These are phyloP conservation scores for Dolichopus griseipennis DNA, from an alignment of 2,888 invertebrate species.

Conservation along the genomic window DNA sequence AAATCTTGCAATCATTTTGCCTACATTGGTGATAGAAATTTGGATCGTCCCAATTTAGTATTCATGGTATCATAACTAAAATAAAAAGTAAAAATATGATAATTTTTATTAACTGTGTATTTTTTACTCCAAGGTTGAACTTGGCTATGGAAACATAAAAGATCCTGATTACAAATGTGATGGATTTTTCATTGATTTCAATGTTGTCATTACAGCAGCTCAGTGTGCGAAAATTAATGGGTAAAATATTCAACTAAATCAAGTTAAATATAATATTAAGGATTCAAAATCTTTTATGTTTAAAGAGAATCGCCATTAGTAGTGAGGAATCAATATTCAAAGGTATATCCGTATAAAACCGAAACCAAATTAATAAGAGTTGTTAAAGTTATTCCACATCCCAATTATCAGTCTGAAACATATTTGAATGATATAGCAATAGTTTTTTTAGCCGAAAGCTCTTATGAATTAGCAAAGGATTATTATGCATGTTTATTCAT, in stretches of 20 bases:
- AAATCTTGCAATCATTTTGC: too few species aligned
- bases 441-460: neutral
- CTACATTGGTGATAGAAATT: too few species aligned
- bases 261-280: too few species aligned
- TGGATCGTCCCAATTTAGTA: too few species aligned
- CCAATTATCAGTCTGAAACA: conserved; percentile 14
- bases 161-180: conserved; percentile 18
- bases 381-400: conserved; percentile 18
- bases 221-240: conserved; percentile 22
- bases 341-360: conserved; percentile 16
- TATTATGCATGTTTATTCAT: neutral
- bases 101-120: too few species aligned
- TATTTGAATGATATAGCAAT: conserved; percentile 14
- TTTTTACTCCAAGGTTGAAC: too few species aligned
- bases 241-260: conserved; percentile 15
- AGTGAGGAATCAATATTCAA: conserved; percentile 15
- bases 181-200: conserved; percentile 19
- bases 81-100: too few species aligned
- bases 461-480: neutral
- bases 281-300: too few species aligned
- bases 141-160: too few species aligned
- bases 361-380: conserved; percentile 16
- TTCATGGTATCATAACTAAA: too few species aligned
- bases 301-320: conserved; percentile 22
- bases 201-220: conserved; percentile 22